A percentile compares a stretch with the other conserved stretches of the same genome.
These are phyloP conservation scores for Philopotamus ludificatus DNA, from an alignment of 1,140 invertebrate species.

Conservation along the genomic window DNA sequence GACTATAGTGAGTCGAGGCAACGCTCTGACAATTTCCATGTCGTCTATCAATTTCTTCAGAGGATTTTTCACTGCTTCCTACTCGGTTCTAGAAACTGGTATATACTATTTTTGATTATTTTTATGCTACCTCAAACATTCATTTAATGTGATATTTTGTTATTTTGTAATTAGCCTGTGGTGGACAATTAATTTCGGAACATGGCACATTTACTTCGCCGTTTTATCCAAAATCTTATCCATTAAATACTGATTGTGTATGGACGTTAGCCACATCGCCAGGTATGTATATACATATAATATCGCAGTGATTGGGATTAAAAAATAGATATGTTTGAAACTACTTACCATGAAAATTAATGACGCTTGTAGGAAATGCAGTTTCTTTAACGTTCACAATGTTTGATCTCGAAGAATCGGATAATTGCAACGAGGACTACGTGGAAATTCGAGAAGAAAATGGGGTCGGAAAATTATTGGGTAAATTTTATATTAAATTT, in stretches of 20 bases:
- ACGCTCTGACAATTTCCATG: slow-evolving; percentile 61
- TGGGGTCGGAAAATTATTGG: slow-evolving; percentile 64
- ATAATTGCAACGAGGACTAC: slow-evolving; percentile 81
- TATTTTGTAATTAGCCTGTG: slow-evolving; percentile 65
- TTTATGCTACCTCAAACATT: background rate
- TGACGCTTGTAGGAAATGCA: slow-evolving; percentile 59
- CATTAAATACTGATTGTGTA: slow-evolving; percentile 69
- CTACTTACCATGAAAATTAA: no score
- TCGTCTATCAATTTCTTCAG: slow-evolving; percentile 46
- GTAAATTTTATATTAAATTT: no score
- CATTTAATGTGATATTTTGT: background rate
- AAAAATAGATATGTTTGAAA: background rate
- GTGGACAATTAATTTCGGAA: slow-evolving; percentile 64
- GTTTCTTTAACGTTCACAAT: slow-evolving; percentile 64
- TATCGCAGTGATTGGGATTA: background rate
- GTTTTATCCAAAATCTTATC: slow-evolving; percentile 78
- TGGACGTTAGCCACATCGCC: slow-evolving; percentile 69
- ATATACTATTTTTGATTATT: slow-evolving; percentile 27
- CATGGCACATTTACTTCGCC: slow-evolving; percentile 72
- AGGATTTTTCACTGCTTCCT: slow-evolving; percentile 60
- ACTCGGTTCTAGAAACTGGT: slow-evolving; percentile 64
- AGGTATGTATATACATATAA: slow-evolving; percentile 41
- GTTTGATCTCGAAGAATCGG: slow-evolving; percentile 69
- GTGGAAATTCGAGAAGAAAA: slow-evolving; percentile 73
- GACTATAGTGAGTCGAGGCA: slow-evolving; percentile 64